Percentiles rank a stretch among this genome's conserved stretches.
phyloP scores from a whole-genome alignment of 2,888 invertebrate genomes.

The Ectobius pallidus region DNA sequence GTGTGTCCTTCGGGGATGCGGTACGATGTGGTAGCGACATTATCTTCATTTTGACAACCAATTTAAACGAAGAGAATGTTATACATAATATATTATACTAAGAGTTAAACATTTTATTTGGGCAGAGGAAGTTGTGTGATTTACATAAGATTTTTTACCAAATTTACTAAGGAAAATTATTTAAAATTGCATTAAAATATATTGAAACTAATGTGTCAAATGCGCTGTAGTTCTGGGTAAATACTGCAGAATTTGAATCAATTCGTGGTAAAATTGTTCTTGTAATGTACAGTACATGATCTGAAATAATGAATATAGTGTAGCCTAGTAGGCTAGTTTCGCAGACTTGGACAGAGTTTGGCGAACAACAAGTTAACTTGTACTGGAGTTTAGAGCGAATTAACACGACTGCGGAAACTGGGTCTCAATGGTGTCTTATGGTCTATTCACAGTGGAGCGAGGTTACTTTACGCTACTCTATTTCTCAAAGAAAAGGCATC shows the following conservation, averaged over 20 bases:
- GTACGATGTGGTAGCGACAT: too few relatives aligned
- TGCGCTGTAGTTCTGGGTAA: too few relatives aligned
- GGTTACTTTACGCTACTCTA: background rate
- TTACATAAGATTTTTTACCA: too few relatives aligned
- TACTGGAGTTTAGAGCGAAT: constrained; percentile 24
- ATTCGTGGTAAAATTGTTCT: background rate
- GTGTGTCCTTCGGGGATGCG: too few relatives aligned
- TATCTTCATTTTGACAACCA: too few relatives aligned
- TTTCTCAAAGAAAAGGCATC: background rate
- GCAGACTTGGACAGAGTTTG: background rate
- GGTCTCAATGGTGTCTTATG: background rate
- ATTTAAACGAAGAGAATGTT: too few relatives aligned
- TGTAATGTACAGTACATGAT: background rate
- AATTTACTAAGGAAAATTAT: too few relatives aligned
- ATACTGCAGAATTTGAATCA: too few relatives aligned
- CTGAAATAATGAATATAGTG: background rate
- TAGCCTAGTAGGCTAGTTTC: background rate
- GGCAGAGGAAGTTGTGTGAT: too few relatives aligned
- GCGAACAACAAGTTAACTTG: constrained; percentile 9
- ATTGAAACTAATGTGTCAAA: too few relatives aligned
- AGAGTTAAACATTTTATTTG: too few relatives aligned
- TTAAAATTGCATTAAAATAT: background rate
- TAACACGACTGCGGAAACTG: background rate
- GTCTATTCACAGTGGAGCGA: background rate
- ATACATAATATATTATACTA: too few relatives aligned